A percentile compares a stretch with the other conserved stretches of the same genome.
Evolutionary conservation across 1,140 invertebrate species (phyloP).

Genomic region (Drosophila biarmipes): DNA sequence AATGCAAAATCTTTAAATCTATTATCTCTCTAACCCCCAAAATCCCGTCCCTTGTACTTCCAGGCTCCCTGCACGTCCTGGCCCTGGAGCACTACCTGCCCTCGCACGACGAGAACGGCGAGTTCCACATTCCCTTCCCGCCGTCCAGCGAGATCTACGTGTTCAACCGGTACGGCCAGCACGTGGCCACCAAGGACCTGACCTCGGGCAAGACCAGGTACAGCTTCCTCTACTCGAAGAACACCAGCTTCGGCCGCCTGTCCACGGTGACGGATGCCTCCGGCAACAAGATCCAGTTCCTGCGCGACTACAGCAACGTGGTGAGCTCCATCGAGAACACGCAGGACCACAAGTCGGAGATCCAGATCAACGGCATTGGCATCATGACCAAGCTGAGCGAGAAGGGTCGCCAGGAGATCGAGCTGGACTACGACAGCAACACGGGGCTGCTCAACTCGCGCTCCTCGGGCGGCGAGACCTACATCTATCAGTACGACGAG

Average conservation of each 20-base stretch:
- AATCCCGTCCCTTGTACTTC: neutral
- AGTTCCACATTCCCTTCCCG: conserved; percentile 96
- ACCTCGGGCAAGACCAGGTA: conserved; percentile 96
- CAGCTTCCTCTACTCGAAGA: conserved; percentile 98
- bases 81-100: conserved; percentile 96
- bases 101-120: conserved; percentile 93
- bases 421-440: conserved; percentile 93
- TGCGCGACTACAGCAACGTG: conserved; percentile 94
- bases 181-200: conserved; percentile 96
- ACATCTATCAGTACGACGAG: conserved; percentile 95
- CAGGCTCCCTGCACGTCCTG: conserved; percentile 92
- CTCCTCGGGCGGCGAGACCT: conserved; percentile 93
- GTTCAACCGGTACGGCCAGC: conserved; percentile 97
- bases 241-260: conserved; percentile 97
- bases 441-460: conserved; percentile 92
- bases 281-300: conserved; percentile 96
- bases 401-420: conserved; percentile 92
- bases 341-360: conserved; percentile 95
- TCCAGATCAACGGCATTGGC: conserved; percentile 94
- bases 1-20: no score
- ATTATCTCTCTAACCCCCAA: no score
- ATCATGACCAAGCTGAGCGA: conserved; percentile 93
- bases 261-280: conserved; percentile 96
- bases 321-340: conserved; percentile 97
- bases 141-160: conserved; percentile 96